These are phyloP conservation scores for Limnephilus auricula DNA, from an alignment of 2,888 invertebrate species.

Conservation along the genomic window DNA sequence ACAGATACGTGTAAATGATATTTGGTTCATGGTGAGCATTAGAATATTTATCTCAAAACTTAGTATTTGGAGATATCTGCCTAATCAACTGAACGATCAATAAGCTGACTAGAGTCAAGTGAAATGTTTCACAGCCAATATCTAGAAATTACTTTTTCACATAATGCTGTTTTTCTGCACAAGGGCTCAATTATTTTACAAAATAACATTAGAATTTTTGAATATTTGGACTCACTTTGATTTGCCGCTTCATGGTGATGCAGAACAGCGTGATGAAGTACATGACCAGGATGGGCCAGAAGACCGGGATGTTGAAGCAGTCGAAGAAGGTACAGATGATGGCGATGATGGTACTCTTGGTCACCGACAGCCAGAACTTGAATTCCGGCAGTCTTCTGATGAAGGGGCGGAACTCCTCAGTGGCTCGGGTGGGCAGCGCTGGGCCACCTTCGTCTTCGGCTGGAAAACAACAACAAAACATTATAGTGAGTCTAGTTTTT, in stretches of 20 bases:
- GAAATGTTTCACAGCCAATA: no score
- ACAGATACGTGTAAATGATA: no score
- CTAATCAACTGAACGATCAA: no score
- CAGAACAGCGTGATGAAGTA: slow-evolving; percentile 99
- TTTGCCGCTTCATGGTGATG: slow-evolving; percentile 99
- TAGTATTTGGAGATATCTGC: no score
- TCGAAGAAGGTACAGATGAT: slow-evolving; percentile 97
- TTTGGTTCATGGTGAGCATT: no score
- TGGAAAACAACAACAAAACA: slow-evolving; percentile 67
- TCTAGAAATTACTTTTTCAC: no score
- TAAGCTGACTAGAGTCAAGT: no score
- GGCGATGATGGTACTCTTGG: slow-evolving; percentile 94
- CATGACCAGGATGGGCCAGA: slow-evolving; percentile 99
- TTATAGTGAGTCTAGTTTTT: no score
- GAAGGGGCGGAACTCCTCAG: slow-evolving; percentile 99
- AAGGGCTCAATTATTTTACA: no score
- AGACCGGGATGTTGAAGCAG: slow-evolving; percentile 99
- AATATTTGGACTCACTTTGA: slow-evolving; percentile 86
- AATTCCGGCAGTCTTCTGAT: slow-evolving; percentile 98
- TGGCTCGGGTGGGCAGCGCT: slow-evolving; percentile 94
- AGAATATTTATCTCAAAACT: no score
- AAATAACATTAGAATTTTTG: not conserved
- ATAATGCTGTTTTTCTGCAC: no score
- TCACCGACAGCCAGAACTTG: slow-evolving; percentile 99
- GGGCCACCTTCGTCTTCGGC: slow-evolving; percentile 89